Conservation (phyloP, 2,888 invertebrate genomes). For the Pegoplata infirma region DNA sequence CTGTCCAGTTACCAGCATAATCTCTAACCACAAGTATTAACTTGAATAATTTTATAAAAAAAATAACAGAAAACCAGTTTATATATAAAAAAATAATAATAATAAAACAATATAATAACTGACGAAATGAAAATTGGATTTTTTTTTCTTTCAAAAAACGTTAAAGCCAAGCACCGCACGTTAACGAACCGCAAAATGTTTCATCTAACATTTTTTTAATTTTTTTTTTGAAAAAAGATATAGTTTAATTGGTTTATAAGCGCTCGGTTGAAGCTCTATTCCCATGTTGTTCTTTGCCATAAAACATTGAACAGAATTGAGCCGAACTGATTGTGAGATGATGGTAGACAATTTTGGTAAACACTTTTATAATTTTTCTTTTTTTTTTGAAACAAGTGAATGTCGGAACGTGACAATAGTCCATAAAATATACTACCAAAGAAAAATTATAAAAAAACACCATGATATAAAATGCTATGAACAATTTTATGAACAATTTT, state of each 20-base stretch:
- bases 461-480: neutral
- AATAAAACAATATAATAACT: neutral
- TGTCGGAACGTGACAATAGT: conserved; percentile 59
- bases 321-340: neutral
- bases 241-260: conserved; percentile 53
- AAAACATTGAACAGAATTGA: conserved; percentile 26
- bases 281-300: conserved; percentile 11
- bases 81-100: neutral
- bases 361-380: conserved; percentile 34
- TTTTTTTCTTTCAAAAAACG: too few relatives aligned
- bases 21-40: neutral
- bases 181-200: neutral
- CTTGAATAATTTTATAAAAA: conserved; percentile 33
- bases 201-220: neutral
- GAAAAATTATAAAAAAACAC: conserved; percentile 9
- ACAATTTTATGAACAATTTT: too few relatives aligned
- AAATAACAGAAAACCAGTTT: neutral
- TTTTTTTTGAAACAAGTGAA: conserved; percentile 39
- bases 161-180: neutral
- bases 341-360: conserved; percentile 38
- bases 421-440: too few relatives aligned
- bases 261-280: conserved; percentile 23
- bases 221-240: too few relatives aligned
- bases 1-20: conserved; percentile 17
- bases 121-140: neutral